Conservation (phyloP, 2,113 vertebrate genomes). For the Phaethornis superciliosus region DNA sequence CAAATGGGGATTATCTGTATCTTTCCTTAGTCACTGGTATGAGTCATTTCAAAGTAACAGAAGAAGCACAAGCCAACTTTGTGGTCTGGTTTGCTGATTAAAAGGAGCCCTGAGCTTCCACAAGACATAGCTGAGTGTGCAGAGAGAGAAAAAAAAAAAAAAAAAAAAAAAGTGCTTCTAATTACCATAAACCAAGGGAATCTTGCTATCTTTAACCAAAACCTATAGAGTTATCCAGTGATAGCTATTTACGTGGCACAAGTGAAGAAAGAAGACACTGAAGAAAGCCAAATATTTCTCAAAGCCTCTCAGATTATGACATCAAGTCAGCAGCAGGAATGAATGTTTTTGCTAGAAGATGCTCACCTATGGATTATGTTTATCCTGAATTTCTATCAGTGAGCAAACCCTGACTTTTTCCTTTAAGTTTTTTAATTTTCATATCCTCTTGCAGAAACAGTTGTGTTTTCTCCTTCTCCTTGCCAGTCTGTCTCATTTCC, state of each 20-base stretch:
- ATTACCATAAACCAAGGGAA: not conserved
- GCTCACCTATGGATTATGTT: not conserved
- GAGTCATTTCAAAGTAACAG: not conserved
- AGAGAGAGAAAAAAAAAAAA: too few species aligned
- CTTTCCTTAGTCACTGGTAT: not conserved
- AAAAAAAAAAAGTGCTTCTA: not conserved
- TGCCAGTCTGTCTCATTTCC: not conserved
- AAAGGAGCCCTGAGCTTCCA: not conserved
- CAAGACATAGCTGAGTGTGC: not conserved
- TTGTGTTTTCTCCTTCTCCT: not conserved
- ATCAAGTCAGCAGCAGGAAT: not conserved
- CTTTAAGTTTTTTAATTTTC: not conserved
- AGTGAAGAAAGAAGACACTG: not conserved
- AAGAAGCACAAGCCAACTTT: not conserved
- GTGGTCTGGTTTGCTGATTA: not conserved
- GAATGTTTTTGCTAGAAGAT: not conserved
- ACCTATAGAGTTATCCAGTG: not conserved
- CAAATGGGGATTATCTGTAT: not conserved
- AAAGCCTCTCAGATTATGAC: not conserved
- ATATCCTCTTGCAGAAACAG: not conserved
- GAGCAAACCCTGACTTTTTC: not conserved
- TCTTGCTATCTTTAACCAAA: not conserved
- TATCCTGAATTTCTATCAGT: not conserved
- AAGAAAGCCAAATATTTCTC: not conserved
- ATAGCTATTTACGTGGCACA: not conserved